A percentile compares a stretch with the other conserved stretches of the same genome.
phyloP scores from a whole-genome alignment of 1,140 invertebrate species.

The Drosophila cardini region DNA sequence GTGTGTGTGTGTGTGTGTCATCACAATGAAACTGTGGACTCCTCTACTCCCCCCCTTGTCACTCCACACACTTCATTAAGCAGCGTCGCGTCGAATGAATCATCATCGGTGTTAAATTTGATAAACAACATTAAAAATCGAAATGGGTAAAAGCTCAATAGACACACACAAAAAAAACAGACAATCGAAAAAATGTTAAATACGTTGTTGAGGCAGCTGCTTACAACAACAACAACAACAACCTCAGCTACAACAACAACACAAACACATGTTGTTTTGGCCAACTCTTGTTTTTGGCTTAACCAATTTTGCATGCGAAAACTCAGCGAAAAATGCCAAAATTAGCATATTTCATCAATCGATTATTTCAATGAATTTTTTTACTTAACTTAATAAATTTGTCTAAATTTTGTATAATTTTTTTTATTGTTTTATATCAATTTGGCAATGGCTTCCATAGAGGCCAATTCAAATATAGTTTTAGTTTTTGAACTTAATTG shows the following conservation, averaged over 20 bases:
- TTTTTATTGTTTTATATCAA: conserved; percentile 12
- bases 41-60: not conserved
- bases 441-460: conserved; percentile 1
- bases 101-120: conserved; percentile 58
- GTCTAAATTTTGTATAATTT: too few species aligned
- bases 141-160: conserved; percentile 43
- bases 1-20: conserved; percentile 31
- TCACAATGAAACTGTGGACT: conserved; percentile 1
- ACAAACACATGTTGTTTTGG: conserved; percentile 29
- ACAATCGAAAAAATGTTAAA: conserved; percentile 54
- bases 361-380: conserved; percentile 5
- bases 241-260: conserved; percentile 2
- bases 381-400: not conserved
- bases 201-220: conserved; percentile 44
- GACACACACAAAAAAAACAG: conserved; percentile 17
- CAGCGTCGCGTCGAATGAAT: conserved; percentile 43
- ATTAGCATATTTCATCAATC: conserved; percentile 52
- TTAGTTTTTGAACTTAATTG: not conserved
- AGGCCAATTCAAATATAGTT: conserved; percentile 53
- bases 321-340: conserved; percentile 56
- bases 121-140: conserved; percentile 49
- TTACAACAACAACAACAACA: not conserved
- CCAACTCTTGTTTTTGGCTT: conserved; percentile 38
- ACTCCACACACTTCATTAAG: conserved; percentile 8
- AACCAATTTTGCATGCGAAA: conserved; percentile 12